Percentiles rank a stretch among this genome's conserved stretches.
These are phyloP conservation scores for Pampus argenteus DNA, from an alignment of 2,797 vertebrate genomes.

Conservation along the genomic window DNA sequence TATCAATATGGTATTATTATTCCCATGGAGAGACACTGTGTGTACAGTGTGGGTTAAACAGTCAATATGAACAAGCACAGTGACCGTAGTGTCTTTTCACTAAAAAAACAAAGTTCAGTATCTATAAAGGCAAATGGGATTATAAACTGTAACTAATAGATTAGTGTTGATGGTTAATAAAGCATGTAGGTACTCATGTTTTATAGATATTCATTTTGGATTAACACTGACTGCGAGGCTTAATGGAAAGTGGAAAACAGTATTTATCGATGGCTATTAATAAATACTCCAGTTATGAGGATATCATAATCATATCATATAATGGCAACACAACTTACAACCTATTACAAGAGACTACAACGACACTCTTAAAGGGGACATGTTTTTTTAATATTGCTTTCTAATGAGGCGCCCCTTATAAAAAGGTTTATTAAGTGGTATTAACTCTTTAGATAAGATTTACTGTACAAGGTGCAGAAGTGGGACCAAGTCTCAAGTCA, in stretches of 20 bases:
- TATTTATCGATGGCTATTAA: background rate
- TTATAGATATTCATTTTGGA: background rate
- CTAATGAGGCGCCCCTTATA: background rate
- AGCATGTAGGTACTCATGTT: background rate
- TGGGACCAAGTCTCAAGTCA: too few relatives aligned
- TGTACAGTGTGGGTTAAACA: background rate
- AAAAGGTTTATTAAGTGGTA: background rate
- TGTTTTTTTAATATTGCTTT: background rate
- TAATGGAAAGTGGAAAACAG: background rate
- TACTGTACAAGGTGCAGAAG: background rate
- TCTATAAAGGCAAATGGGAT: background rate
- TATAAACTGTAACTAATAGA: conserved; percentile 3
- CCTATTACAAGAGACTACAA: too few relatives aligned
- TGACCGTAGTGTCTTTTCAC: background rate
- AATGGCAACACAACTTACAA: background rate
- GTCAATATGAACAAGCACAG: background rate
- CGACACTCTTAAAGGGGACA: too few relatives aligned
- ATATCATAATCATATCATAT: background rate
- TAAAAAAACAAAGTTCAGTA: background rate
- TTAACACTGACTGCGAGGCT: background rate
- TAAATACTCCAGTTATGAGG: background rate
- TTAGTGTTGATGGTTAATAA: conserved; percentile 12
- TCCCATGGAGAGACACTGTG: background rate
- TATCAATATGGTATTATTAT: conserved; percentile 21
- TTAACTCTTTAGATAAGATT: background rate